A percentile compares a stretch with the other conserved stretches of the same genome.
Conservation (phyloP, 2,888 invertebrate species). For the Diaperis boleti region DNA sequence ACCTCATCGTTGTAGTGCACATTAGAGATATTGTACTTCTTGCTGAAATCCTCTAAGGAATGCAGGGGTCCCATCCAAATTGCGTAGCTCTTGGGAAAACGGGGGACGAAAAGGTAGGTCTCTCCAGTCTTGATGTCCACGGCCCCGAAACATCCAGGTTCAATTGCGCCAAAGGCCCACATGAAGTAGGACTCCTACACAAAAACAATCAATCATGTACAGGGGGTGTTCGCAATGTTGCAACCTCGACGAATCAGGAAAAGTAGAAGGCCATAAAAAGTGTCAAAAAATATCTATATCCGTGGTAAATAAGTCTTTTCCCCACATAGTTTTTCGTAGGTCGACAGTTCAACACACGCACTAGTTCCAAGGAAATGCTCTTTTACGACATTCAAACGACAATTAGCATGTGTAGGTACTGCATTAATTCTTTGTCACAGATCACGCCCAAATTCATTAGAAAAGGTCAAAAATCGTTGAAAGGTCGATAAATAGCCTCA, state of each 20-base stretch:
- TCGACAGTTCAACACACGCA: too few species aligned
- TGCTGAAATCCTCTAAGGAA: slow-evolving; percentile 78
- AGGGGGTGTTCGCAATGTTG: too few species aligned
- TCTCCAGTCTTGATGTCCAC: slow-evolving; percentile 79
- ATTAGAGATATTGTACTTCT: slow-evolving; percentile 86
- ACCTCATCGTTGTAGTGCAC: slow-evolving; percentile 86
- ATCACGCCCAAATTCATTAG: slow-evolving; percentile 18
- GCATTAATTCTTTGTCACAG: not conserved
- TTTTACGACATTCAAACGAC: too few species aligned
- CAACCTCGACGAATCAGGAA: too few species aligned
- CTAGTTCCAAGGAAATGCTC: too few species aligned
- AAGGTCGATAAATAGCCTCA: slow-evolving; percentile 20
- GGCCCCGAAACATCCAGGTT: slow-evolving; percentile 91
- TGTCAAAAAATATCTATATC: too few species aligned
- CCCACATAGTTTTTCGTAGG: too few species aligned
- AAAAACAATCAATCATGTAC: too few species aligned
- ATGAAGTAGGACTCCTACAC: slow-evolving; percentile 95
- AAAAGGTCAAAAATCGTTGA: slow-evolving; percentile 14
- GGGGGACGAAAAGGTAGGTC: slow-evolving; percentile 86
- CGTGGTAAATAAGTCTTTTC: too few species aligned
- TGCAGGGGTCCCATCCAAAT: slow-evolving; percentile 94
- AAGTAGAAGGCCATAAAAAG: too few species aligned
- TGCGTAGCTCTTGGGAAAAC: slow-evolving; percentile 86
- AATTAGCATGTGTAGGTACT: not conserved
- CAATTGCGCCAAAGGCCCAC: slow-evolving; percentile 92